Base-by-base conservation (phyloP, 1,140 invertebrate genomes). In the Bombus confusus region DNA sequence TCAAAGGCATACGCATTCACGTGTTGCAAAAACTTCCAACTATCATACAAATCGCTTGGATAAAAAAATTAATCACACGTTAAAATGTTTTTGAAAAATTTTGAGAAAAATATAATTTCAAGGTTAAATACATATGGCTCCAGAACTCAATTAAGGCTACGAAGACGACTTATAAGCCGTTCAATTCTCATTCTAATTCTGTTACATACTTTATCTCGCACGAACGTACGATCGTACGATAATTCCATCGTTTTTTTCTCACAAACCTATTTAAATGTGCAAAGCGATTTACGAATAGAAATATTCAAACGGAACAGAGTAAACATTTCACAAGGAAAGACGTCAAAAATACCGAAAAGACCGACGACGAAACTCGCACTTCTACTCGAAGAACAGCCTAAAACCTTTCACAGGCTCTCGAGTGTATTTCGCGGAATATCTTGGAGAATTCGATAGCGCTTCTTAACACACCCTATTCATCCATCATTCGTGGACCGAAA, bases 391-490 rank as follows among this genome's bases (percentile, higher is more conserved):
- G n/a, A 69, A 31, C 41, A n/a, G 13, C n/a, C 31, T 34, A 57
- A 52, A 31, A 73, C 64, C 8, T 52, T 57, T 74, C 59, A 52
- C 43, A 37, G 41, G 41, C 62, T 80, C 80, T 31, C 39, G 80
- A 80, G 72, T 74, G 39, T 69, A 84, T 89, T 87, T 87, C 72
- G 59, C 77, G 47, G 75, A 72, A 77, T 62, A 64, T 22, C 69
- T 18, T 71, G 57, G 37, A 69, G 68, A 39, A 81, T 64, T 72
- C 83, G 83, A 87, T 88, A 83, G 80, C 83, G 79, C 73, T 91
- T 85, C 88, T 76, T 39, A 80, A 76, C 89, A 81, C 83, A 83
- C 87, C 87, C 87, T 88, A 80, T 86, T 69, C 89, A 91, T 91
- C 85, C 82, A 91, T 91, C 90, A 91, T 89, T 59, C 77, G 37